Conservation (phyloP, 2,113 vertebrate genomes). For the Irena cyanogastra region DNA sequence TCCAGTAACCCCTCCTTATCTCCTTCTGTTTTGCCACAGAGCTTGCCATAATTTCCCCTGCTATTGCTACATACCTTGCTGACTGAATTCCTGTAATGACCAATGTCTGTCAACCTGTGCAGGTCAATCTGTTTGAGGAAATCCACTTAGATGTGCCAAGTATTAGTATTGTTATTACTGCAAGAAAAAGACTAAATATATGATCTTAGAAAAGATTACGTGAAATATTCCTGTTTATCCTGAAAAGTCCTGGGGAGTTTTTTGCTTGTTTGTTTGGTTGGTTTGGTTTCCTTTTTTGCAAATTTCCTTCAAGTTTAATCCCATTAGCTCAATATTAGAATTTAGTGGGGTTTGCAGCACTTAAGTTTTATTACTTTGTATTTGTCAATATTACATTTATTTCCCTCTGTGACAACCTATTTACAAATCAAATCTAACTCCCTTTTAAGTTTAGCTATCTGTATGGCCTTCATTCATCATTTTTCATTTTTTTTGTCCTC, state of each 20-base stretch:
- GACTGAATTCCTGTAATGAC: not conserved
- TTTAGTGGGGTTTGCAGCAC: not conserved
- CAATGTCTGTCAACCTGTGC: not conserved
- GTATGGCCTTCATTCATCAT: not conserved
- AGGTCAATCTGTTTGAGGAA: not conserved
- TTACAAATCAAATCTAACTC: constrained; percentile 1
- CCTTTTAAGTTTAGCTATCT: not conserved
- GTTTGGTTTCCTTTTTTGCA: not conserved
- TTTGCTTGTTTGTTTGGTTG: rapidly evolving
- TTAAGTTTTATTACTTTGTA: not conserved
- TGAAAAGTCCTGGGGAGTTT: not conserved
- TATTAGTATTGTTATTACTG: not conserved
- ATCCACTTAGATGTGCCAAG: not conserved
- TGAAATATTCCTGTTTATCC: not conserved
- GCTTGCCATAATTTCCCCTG: rapidly evolving
- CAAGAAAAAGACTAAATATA: not conserved
- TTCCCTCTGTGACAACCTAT: not conserved
- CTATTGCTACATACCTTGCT: not conserved
- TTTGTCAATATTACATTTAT: not conserved
- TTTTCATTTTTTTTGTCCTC: not conserved
- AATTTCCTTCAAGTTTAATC: not conserved
- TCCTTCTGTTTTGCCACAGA: not conserved
- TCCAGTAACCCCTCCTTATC: not conserved
- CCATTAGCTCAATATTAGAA: not conserved
- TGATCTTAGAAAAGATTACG: not conserved